Evolutionary conservation across 2,113 vertebrate species (phyloP).

Genomic region (Daboia siamensis): DNA sequence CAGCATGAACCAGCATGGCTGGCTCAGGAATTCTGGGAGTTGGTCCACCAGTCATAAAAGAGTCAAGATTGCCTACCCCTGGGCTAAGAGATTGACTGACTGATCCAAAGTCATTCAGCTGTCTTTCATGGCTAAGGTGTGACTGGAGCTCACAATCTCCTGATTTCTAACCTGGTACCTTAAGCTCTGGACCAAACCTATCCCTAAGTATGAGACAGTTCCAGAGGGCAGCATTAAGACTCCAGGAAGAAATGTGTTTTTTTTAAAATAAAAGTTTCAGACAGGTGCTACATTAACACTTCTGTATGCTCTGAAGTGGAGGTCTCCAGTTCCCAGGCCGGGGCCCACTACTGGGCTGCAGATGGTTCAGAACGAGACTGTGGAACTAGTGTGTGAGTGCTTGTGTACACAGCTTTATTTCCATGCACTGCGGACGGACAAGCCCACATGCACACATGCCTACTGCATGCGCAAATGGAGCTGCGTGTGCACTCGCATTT

Average conservation of each 20-base stretch:
- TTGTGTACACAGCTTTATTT: neutral
- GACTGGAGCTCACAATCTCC: neutral
- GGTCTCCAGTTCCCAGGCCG: fast-evolving
- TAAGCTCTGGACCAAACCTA: neutral
- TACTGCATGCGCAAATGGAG: neutral
- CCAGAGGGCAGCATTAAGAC: neutral
- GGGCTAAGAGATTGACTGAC: neutral
- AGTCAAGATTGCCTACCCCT: neutral
- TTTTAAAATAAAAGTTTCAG: neutral
- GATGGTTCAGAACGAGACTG: neutral
- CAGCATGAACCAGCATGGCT: too few relatives aligned
- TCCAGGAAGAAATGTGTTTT: neutral
- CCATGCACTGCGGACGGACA: fast-evolving
- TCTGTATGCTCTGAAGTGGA: neutral
- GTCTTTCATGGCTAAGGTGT: neutral
- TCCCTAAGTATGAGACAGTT: neutral
- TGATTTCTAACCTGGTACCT: neutral
- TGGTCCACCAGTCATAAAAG: too few relatives aligned
- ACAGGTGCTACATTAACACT: neutral
- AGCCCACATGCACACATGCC: neutral
- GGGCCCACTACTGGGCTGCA: fast-evolving
- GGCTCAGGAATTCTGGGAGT: too few relatives aligned
- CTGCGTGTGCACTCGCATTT: neutral
- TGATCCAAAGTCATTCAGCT: neutral
- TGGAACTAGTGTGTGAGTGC: neutral